Base-by-base conservation (phyloP, 1,140 invertebrate genomes). In the Penaeus japonicus region DNA sequence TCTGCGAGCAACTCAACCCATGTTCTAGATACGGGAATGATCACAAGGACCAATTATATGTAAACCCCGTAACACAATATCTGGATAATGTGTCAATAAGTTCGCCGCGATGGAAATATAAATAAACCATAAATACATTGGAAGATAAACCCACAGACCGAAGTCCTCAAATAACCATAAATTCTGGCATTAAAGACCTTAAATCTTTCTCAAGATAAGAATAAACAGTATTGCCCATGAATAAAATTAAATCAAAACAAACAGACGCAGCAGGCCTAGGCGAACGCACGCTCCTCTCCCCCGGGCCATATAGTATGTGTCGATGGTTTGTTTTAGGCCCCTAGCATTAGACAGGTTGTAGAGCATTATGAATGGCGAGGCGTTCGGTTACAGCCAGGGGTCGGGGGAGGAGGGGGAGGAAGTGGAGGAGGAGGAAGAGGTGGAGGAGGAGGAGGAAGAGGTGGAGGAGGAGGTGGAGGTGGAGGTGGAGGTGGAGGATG, bases 191-290 rank as follows among this genome's bases (percentile, higher is more conserved):
- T 47, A 47, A 73, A 73, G 27, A n/a, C 27, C 70, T 73, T 18
- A 86, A 27, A 35, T 62, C 85, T 57, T 20, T 18, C 27, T 32
- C 54, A 79, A 86, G 59, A 79, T 86, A 62, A 78, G 62, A 54
- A 62, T 57, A 73, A 86, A n/a, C 20, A 57, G 62, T 57, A 79
- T 80, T 79, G 70, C 77, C 75, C 85, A 79, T 80, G 57, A 80
- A 80, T 79, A 86, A 86, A 86, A 86, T 86, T 77, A 78, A 65
- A 59, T 17, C 24, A 30, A 83, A 83, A 83, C 81, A 83, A 83
- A 82, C 53, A 59, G 22, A 39, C 39, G 47, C 54, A 79, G 39
- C 39, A 79, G 77, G 47, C 77, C 35, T 54, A 79, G 77, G 77
- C 47, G 47, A 47, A 7, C 47, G n/a, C 32, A 17, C 10, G 39